These are phyloP conservation scores for Olivierus martensii DNA, from an alignment of 1,140 invertebrate species.

Conservation along the genomic window DNA sequence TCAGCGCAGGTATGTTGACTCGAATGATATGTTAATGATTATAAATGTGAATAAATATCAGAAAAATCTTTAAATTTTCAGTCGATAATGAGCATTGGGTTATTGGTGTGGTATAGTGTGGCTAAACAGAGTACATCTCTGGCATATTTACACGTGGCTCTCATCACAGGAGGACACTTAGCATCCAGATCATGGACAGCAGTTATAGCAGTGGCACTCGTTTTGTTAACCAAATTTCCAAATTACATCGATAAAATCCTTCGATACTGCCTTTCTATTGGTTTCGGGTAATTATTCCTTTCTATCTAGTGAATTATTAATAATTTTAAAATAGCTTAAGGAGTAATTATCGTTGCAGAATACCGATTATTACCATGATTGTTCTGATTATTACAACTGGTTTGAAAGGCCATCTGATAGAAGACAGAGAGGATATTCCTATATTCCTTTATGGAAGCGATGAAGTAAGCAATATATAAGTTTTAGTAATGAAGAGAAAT, in stretches of 20 bases:
- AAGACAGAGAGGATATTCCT: too few species aligned
- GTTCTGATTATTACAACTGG: too few species aligned
- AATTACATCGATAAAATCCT: not conserved
- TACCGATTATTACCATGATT: too few species aligned
- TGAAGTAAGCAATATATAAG: too few species aligned
- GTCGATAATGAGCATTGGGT: slow-evolving; percentile 44
- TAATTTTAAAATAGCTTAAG: too few species aligned
- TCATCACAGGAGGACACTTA: slow-evolving; percentile 57
- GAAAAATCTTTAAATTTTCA: slow-evolving; percentile 43
- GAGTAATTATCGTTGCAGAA: too few species aligned
- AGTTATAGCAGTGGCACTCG: slow-evolving; percentile 63
- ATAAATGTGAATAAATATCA: too few species aligned
- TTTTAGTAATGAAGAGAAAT: too few species aligned
- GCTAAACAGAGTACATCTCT: slow-evolving; percentile 33
- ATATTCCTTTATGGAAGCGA: too few species aligned
- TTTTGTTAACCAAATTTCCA: slow-evolving; percentile 54
- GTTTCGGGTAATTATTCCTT: slow-evolving; percentile 3
- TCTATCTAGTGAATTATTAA: too few species aligned
- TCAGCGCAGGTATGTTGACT: not conserved
- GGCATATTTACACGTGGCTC: slow-evolving; percentile 40
- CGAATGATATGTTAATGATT: too few species aligned
- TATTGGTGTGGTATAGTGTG: slow-evolving; percentile 43
- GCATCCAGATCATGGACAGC: slow-evolving; percentile 69
- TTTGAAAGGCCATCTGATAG: too few species aligned
- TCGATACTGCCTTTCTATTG: not conserved